phyloP scores from a whole-genome alignment of 2,113 vertebrate species.

The Hassar affinis region DNA sequence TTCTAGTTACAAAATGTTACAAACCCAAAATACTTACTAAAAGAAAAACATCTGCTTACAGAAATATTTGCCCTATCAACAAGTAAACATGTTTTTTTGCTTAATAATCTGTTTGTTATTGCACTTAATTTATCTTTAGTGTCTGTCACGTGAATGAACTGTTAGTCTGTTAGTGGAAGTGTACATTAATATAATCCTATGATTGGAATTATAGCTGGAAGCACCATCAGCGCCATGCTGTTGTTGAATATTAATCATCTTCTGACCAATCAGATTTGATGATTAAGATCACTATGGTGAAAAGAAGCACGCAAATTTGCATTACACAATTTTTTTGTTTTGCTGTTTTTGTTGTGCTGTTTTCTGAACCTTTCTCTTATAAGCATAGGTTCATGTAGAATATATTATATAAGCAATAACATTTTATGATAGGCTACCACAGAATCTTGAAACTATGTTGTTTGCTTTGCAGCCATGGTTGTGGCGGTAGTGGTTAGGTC shows the following conservation, averaged over 20 bases:
- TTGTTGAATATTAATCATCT: neutral
- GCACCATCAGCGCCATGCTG: neutral
- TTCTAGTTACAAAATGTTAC: neutral
- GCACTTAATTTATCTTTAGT: neutral
- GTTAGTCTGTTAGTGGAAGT: neutral
- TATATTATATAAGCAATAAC: neutral
- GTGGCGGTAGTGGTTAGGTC: constrained; percentile 65
- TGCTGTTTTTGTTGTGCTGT: neutral
- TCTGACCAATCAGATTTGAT: neutral
- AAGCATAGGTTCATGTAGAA: neutral
- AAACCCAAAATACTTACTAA: neutral
- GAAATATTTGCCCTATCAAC: neutral
- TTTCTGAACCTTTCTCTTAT: neutral
- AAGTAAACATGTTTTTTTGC: neutral
- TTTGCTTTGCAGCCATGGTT: constrained; percentile 58
- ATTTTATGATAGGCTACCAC: constrained; percentile 24
- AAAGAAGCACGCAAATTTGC: neutral
- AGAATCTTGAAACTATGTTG: constrained; percentile 57
- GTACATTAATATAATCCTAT: neutral
- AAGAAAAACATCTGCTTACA: neutral
- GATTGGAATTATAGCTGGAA: neutral
- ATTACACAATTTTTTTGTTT: neutral
- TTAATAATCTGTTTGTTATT: neutral
- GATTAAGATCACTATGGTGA: too few relatives aligned
- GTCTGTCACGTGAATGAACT: neutral